These are phyloP conservation scores for Melanotaenia maccullochi DNA, from an alignment of 2,797 vertebrate species.

Conservation along the genomic window DNA sequence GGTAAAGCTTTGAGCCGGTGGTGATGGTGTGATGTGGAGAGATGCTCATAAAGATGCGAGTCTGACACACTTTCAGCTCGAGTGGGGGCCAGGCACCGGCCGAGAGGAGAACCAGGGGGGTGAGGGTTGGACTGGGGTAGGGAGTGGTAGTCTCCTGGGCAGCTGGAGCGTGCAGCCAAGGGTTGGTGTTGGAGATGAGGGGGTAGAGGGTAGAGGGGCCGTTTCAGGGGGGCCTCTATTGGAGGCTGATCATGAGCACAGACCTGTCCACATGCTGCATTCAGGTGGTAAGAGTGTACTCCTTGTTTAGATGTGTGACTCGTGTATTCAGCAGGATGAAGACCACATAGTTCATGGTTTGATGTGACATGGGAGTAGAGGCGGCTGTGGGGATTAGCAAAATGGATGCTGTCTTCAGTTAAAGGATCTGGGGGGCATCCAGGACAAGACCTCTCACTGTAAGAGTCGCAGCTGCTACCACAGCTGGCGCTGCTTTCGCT, in stretches of 20 bases:
- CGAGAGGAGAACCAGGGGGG: conserved; percentile 84
- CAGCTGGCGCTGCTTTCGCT: conserved; percentile 93
- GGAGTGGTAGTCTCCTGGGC: conserved; percentile 88
- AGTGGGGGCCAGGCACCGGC: conserved; percentile 86
- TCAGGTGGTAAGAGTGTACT: conserved; percentile 86
- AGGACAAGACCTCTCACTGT: conserved; percentile 85
- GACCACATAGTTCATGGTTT: conserved; percentile 56
- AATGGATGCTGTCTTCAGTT: conserved; percentile 88
- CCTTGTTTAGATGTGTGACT: conserved; percentile 71
- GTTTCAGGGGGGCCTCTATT: conserved; percentile 87
- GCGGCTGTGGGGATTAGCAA: conserved; percentile 53
- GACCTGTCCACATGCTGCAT: conserved; percentile 82
- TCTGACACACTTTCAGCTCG: conserved; percentile 90
- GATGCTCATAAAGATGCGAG: conserved; percentile 89
- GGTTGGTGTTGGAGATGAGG: conserved; percentile 88
- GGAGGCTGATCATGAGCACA: conserved; percentile 88
- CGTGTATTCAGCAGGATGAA: conserved; percentile 72
- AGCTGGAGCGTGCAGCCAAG: conserved; percentile 87
- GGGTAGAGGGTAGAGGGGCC: conserved; percentile 86
- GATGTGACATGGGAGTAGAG: conserved; percentile 45
- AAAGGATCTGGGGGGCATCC: conserved; percentile 87
- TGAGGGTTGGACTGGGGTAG: conserved; percentile 74
- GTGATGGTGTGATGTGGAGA: conserved; percentile 83
- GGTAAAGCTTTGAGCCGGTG: conserved; percentile 84
- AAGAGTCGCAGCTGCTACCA: conserved; percentile 90